These are phyloP conservation scores for Synergus gifuensis DNA, from an alignment of 2,888 invertebrate species.

Conservation along the genomic window DNA sequence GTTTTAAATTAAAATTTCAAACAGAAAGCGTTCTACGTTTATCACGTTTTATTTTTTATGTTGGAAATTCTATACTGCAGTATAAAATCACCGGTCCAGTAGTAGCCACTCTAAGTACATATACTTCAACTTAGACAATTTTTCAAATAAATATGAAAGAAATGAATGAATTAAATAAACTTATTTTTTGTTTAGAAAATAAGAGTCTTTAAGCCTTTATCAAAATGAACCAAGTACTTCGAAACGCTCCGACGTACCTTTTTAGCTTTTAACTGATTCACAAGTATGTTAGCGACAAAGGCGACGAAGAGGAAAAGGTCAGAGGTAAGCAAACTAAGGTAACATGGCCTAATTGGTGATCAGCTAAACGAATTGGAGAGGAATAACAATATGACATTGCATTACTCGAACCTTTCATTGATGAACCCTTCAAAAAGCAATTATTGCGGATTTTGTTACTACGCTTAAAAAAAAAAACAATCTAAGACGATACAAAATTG, in stretches of 20 bases:
- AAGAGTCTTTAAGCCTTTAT: slow-evolving; percentile 14
- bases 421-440: slow-evolving; percentile 16
- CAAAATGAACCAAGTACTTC: slow-evolving; percentile 10
- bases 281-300: slow-evolving; percentile 30
- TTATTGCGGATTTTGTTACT: slow-evolving; percentile 25
- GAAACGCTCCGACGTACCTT: slow-evolving; percentile 31
- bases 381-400: neutral
- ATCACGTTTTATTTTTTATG: no score
- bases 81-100: neutral
- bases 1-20: no score
- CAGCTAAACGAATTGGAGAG: neutral
- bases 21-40: no score
- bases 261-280: slow-evolving; percentile 33
- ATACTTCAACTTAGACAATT: neutral
- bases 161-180: neutral
- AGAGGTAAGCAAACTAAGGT: slow-evolving; percentile 19
- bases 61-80: no score
- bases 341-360: neutral
- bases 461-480: neutral
- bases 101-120: neutral
- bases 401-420: neutral
- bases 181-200: neutral
- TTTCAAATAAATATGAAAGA: neutral
- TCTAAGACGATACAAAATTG: slow-evolving; percentile 10
- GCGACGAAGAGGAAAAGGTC: slow-evolving; percentile 9